A percentile compares a stretch with the other conserved stretches of the same genome.
These are phyloP conservation scores for Argyra leucocephala DNA, from an alignment of 2,888 invertebrate species.

Conservation along the genomic window DNA sequence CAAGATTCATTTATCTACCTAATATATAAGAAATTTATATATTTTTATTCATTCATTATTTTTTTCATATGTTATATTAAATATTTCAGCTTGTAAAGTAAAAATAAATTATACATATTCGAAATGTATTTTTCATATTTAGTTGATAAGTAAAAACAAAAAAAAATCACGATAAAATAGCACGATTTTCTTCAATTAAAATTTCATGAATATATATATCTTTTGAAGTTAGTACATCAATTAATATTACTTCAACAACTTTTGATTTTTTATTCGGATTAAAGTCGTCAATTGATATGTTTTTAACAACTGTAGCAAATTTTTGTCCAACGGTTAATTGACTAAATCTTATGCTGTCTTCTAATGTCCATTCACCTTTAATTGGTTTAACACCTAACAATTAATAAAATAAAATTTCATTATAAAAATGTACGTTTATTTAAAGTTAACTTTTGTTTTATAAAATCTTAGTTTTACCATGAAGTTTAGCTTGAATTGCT, in stretches of 20 bases:
- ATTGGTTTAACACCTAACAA: constrained; percentile 47
- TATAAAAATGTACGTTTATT: background rate
- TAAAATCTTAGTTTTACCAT: constrained; percentile 43
- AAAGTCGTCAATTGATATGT: constrained; percentile 52
- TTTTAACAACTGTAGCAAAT: constrained; percentile 59
- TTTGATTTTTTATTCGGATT: constrained; percentile 53
- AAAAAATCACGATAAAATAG: too few species aligned
- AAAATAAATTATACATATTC: too few species aligned
- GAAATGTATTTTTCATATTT: too few species aligned
- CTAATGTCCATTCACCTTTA: constrained; percentile 43
- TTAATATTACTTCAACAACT: constrained; percentile 56
- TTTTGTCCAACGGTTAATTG: constrained; percentile 58
- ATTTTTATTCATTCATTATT: too few species aligned
- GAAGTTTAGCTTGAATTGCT: constrained; percentile 54
- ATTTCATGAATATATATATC: constrained; percentile 59
- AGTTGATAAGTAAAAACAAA: too few species aligned
- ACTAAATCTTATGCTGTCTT: constrained; percentile 65
- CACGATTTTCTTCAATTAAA: constrained; percentile 55
- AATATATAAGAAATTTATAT: too few species aligned
- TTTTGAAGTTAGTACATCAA: constrained; percentile 58
- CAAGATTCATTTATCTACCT: too few species aligned
- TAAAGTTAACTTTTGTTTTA: background rate
- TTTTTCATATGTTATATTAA: too few species aligned
- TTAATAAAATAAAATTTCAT: constrained; percentile 5
- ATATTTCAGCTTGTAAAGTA: too few species aligned